Conservation (phyloP, 2,113 vertebrate genomes). For the Isichthys henryi region DNA sequence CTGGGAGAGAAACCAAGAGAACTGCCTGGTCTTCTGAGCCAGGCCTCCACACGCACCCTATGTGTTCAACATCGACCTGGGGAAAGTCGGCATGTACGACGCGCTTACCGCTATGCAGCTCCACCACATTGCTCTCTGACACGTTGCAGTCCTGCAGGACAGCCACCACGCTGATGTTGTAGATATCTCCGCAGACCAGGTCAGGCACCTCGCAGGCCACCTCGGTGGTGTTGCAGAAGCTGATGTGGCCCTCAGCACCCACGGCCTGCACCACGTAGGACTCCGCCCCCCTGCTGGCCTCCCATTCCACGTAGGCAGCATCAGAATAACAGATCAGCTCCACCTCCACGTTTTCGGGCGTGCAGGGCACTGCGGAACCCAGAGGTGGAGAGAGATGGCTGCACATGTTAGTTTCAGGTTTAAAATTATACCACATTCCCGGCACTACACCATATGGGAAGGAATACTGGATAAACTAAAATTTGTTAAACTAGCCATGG, state of each 20-base stretch:
- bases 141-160: slow-evolving; percentile 46
- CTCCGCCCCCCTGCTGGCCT: slow-evolving; percentile 35
- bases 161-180: slow-evolving; percentile 56
- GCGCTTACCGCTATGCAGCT: slow-evolving; percentile 49
- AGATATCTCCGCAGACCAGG: slow-evolving; percentile 53
- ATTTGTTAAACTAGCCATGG: background rate
- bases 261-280: slow-evolving; percentile 52
- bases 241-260: slow-evolving; percentile 31
- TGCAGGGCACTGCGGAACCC: slow-evolving; percentile 53
- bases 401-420: background rate
- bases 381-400: background rate
- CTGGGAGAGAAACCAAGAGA: background rate
- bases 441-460: background rate
- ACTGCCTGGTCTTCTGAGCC: background rate
- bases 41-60: background rate
- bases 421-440: background rate
- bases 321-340: slow-evolving; percentile 43
- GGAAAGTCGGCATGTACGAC: background rate
- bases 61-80: background rate
- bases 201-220: slow-evolving; percentile 41
- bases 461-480: background rate
- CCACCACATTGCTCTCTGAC: slow-evolving; percentile 31
- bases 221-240: slow-evolving; percentile 36
- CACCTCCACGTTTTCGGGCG: slow-evolving; percentile 36
- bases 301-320: slow-evolving; percentile 49